Base-by-base conservation (phyloP, 2,888 invertebrate species). In the Subacronicta megacephala region DNA sequence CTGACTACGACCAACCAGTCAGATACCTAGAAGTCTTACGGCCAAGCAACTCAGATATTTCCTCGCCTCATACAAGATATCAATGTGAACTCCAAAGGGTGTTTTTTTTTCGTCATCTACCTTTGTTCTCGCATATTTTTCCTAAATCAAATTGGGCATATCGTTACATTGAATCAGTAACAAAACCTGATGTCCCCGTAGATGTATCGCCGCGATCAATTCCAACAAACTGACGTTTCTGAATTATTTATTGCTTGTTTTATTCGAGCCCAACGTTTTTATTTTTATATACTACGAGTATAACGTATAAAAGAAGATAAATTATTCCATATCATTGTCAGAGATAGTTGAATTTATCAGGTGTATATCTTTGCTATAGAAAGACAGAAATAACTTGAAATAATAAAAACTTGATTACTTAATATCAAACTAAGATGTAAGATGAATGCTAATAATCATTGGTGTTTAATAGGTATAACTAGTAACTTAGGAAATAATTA, bases 191-290 rank as follows among this genome's bases (percentile, higher is more conserved):
- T 41, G 45, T 54, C 47, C 52, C 66, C 55, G 10, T 60, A 36
- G 46, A 71, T 71, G 43, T 46, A 53, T 31, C 33, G 3, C 7
- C 6, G 45, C 26, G 66, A 71, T 65, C 71, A 55, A 68, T 52
- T 40, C 43, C 42, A 36, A 7, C 49, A 17, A 55, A 68, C 60
- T 71, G 72, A 56, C 68, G 38, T 37, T 23, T 50, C 36, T 50
- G 61, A 68, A 66, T 61, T 61, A 68, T 68, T 68, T 68, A 68
- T 65, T 18, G 40, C 42, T 53, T 50, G 17, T 53, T 70, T 53
- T 56, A 55, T 68, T 60, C 37, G 53, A 44, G 5, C n/a, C 18
- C 36, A 42, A 35, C 41, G 26, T 56, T 65, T 52, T 31, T n/a
- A 20, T 65, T 61, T 43, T 37, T 20, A 51, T 38, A 49, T 60